Base-by-base conservation (phyloP, 2,888 invertebrate genomes). In the Thymelicus acteon region DNA sequence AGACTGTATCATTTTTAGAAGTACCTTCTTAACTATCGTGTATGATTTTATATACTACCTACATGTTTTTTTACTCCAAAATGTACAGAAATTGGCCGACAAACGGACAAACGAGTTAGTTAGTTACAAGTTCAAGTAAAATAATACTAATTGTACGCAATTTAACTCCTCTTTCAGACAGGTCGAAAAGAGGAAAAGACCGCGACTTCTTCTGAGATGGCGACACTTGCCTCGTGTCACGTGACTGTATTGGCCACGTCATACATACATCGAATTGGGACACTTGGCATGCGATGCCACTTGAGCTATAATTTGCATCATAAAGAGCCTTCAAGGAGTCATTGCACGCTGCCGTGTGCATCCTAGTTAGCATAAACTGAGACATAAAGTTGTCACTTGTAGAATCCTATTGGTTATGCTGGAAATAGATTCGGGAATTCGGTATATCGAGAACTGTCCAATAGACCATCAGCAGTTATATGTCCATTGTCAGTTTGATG, bases 381-480 rank as follows among this genome's bases (percentile, higher is more conserved):
- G 66, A 7, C 40, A 64, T 66, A 60, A 67, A 67, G 12, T 60
- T 67, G 60, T 67, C 67, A 60, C 39, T 67, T 60, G 39, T 58
- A 37, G 31, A 47, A 58, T 48, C 58, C 66, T 66, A 19, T 65
- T 57, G 24, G 65, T 4, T 10, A 48, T 15, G 37, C 15, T 24
- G 7, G 49, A 37, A 39, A 24, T 31, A 37, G 47, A 8, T 31
- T 57, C 2, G 8, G 52, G n/a, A 48, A 62, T 62, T 6, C 7
- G 7, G 13, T 19, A 47, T 61, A 47, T 61, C 24, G 49, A 48
- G 49, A 49, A 52, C 37, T 52, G 37, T 15, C 37, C 19, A 10
- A 52, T 60, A 37, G n/a, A 2, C n/a, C 58, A 31, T 2, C 57
- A 3, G 47, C 57, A 13, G 19, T 40, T 19, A 19, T 19, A 19